Evolutionary conservation across 2,797 vertebrate genomes (phyloP), one percentile per base, ranked within the genome.

Genomic region (Phrynocephalus vlangalii): DNA sequence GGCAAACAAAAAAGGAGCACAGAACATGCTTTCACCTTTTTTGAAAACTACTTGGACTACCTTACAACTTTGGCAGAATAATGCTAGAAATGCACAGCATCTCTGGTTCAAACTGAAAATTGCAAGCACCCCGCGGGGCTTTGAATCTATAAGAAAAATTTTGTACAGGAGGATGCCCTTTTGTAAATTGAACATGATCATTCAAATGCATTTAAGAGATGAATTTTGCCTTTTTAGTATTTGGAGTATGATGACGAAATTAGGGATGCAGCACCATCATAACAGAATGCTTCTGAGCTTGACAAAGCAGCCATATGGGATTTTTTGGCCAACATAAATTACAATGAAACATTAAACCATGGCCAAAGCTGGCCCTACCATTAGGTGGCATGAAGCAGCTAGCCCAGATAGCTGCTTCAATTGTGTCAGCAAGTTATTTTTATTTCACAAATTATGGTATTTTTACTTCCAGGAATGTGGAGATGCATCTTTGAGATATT

Each of bases 251-350:
- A n/a, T 2, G 48, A 60, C 9, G 16, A 50, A 67, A 70, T 2
- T 18, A 86, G 76, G 11, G 79, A 90, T 76, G 6, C 18, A 73
- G 48, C 38, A 13, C 79, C 3, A 7, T 52, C 20, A 26, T 60
- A 79, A 33, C 15, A 20, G 56, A 79, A 60, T 60, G 3, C 18
- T 79, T n/a, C 7, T 3, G 66, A 78, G 22, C 28, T 10, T 78
- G 26, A 1, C 24, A 13, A 0, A 0, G 0, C 9, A 28, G 50
- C 0, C 1, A 20, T 72, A 20, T 33, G 73, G 87, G 16, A 77
- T 3, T 30, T 38, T 48, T 30, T 67, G 76, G 9, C 70, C 33
- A 15, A 84, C 30, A 38, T 6, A 38, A 33, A 3, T 44, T 76
- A n/a, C 63, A 56, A 76, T 28, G 48, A 15, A 75, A 3, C 30